Conservation (phyloP, 1,140 invertebrate genomes). For the Odontomachus brunneus region DNA sequence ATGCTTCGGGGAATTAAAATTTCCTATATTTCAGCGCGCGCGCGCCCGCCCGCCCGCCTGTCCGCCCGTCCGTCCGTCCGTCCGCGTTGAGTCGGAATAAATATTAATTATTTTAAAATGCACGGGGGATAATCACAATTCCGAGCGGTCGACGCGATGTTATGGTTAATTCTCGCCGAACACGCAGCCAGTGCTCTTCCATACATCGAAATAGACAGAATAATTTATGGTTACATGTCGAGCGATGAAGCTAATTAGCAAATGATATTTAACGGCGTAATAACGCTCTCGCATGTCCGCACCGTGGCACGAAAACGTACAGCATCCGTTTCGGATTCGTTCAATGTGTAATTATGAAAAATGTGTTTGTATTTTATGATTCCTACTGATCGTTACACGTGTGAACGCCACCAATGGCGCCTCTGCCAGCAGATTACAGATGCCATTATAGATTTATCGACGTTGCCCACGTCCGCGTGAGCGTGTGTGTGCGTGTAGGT, state of each 20-base stretch:
- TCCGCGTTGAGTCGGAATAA: slow-evolving; percentile 28
- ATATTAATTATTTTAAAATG: slow-evolving; percentile 63
- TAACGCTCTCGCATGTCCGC: slow-evolving; percentile 70
- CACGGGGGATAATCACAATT: slow-evolving; percentile 51
- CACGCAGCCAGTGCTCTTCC: slow-evolving; percentile 20
- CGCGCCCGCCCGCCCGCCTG: too few relatives aligned
- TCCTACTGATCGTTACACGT: slow-evolving; percentile 66
- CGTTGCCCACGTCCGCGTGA: slow-evolving; percentile 27
- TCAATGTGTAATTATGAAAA: slow-evolving; percentile 78
- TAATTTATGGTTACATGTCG: slow-evolving; percentile 61
- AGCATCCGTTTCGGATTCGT: slow-evolving; percentile 65
- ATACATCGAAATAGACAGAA: slow-evolving; percentile 58
- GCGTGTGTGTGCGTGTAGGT: too few relatives aligned
- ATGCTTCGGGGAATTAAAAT: slow-evolving; percentile 53
- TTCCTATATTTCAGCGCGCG: slow-evolving; percentile 42
- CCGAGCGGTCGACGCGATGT: slow-evolving; percentile 43
- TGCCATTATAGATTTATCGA: slow-evolving; percentile 60
- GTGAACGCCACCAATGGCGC: slow-evolving; percentile 56
- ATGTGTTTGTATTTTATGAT: slow-evolving; percentile 74
- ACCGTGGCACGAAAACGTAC: slow-evolving; percentile 46
- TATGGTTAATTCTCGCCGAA: slow-evolving; percentile 49
- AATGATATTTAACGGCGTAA: slow-evolving; percentile 77
- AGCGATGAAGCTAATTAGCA: slow-evolving; percentile 74
- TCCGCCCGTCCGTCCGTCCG: too few relatives aligned
- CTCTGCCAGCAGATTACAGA: slow-evolving; percentile 42